These are phyloP conservation scores for Numida meleagris DNA, from an alignment of 2,113 vertebrate species.

Conservation along the genomic window DNA sequence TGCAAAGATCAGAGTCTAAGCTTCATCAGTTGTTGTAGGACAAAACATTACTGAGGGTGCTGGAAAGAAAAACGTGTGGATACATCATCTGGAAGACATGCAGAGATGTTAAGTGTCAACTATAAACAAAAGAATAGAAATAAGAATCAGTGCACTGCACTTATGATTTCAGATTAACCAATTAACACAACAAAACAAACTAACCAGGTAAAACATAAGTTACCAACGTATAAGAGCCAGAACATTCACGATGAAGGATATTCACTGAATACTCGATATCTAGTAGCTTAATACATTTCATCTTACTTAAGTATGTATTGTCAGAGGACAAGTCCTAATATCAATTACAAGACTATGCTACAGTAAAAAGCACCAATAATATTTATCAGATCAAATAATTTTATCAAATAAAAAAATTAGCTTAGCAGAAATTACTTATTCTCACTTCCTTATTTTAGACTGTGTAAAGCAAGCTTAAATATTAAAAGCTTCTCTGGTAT, in stretches of 20 bases:
- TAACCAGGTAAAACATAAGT: not conserved
- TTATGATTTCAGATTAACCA: conserved; percentile 16
- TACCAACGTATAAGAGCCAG: not conserved
- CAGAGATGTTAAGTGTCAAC: conserved; percentile 9
- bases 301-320: not conserved
- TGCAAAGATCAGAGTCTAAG: not conserved
- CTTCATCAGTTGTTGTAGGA: not conserved
- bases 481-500: not conserved
- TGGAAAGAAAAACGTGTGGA: not conserved
- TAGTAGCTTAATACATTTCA: not conserved
- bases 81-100: conserved; percentile 48
- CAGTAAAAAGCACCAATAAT: not conserved
- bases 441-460: not conserved
- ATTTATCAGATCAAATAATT: not conserved
- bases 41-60: not conserved
- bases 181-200: conserved; percentile 34
- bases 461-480: not conserved
- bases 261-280: not conserved
- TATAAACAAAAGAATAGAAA: conserved; percentile 54
- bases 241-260: not conserved
- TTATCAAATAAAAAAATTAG: not conserved
- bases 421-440: not conserved
- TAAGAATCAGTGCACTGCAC: not conserved
- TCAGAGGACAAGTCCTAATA: not conserved
- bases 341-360: not conserved